Conservation (phyloP, 2,113 vertebrate species). For the Morone chrysops region DNA sequence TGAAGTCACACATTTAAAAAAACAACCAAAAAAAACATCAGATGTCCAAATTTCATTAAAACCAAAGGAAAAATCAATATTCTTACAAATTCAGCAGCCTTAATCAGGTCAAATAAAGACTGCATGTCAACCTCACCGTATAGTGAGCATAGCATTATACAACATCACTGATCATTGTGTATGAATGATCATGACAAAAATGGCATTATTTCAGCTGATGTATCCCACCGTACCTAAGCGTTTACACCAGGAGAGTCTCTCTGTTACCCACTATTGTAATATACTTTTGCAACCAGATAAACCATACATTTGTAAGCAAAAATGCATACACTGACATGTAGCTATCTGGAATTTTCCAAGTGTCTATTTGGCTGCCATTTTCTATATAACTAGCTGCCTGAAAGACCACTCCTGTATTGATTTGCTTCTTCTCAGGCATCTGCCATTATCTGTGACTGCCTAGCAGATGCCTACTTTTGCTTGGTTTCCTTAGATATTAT, state of each 20-base stretch:
- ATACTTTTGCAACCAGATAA: not conserved
- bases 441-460: constrained; percentile 12
- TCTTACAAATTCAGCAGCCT: not conserved
- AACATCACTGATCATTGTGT: not conserved
- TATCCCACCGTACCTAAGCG: not conserved
- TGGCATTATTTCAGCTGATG: not conserved
- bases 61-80: not conserved
- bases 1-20: not conserved
- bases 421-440: constrained; percentile 38
- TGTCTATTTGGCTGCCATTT: not conserved
- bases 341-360: no score
- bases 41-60: not conserved
- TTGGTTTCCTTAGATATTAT: not conserved
- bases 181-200: not conserved
- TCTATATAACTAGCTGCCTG: constrained; percentile 10
- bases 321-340: no score
- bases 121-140: not conserved
- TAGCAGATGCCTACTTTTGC: not conserved
- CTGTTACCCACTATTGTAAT: not conserved
- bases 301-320: not conserved
- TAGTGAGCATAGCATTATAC: not conserved
- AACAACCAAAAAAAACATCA: not conserved
- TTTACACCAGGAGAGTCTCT: not conserved
- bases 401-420: constrained; percentile 8
- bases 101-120: not conserved